Percentiles rank a stretch among this genome's conserved stretches.
Conservation (phyloP, 2,888 invertebrate genomes). For the Choreutis nemorana region DNA sequence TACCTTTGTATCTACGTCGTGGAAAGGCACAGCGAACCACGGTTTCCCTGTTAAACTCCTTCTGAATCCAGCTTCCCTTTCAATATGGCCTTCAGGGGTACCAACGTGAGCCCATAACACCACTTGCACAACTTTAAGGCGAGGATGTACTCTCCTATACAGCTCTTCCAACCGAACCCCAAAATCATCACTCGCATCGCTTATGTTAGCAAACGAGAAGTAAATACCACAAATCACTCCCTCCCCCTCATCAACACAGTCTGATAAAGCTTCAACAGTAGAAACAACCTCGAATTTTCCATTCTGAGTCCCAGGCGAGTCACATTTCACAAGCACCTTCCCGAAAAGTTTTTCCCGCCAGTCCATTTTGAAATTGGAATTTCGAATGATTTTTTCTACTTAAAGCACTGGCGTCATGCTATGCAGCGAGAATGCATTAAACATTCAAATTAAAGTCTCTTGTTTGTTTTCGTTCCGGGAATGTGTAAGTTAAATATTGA, state of each 20-base stretch:
- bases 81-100: constrained; percentile 67
- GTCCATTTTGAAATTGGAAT: constrained; percentile 34
- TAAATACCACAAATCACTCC: constrained; percentile 70
- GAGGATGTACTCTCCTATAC: constrained; percentile 54
- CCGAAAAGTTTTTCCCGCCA: constrained; percentile 72
- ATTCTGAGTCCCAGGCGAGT: constrained; percentile 38
- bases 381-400: not conserved
- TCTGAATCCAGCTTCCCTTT: constrained; percentile 71
- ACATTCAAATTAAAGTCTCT: not conserved
- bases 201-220: constrained; percentile 76
- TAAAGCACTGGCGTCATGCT: not conserved
- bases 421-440: too few species aligned
- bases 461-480: not conserved
- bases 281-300: constrained; percentile 52
- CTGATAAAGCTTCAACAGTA: constrained; percentile 49
- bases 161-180: constrained; percentile 70
- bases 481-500: not conserved
- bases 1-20: constrained; percentile 76
- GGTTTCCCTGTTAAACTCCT: constrained; percentile 70
- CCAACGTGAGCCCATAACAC: constrained; percentile 72
- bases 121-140: constrained; percentile 72
- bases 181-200: constrained; percentile 73
- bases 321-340: constrained; percentile 60
- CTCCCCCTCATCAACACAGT: constrained; percentile 54
- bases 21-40: constrained; percentile 76